These are phyloP conservation scores for Melanostigma gelatinosum DNA, from an alignment of 2,113 vertebrate species.

Conservation along the genomic window DNA sequence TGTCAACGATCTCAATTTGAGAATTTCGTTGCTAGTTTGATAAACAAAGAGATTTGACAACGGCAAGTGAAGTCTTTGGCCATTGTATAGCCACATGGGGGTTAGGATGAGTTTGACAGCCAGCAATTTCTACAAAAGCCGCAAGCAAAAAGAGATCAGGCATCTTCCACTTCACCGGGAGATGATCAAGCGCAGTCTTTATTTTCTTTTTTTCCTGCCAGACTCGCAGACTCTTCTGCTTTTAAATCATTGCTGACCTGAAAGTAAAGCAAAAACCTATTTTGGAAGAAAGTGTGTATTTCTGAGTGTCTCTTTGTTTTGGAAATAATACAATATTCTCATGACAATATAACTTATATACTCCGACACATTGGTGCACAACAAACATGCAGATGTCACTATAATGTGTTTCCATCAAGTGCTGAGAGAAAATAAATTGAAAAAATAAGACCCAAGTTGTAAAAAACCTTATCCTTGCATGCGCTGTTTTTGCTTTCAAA, in stretches of 20 bases:
- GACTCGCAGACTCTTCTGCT: constrained; percentile 5
- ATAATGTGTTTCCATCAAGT: not conserved
- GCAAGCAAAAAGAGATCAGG: constrained; percentile 1
- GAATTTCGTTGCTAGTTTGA: constrained; percentile 1
- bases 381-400: not conserved
- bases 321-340: not conserved
- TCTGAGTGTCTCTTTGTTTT: not conserved
- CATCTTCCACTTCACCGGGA: constrained; percentile 27
- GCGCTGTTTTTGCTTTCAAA: not conserved
- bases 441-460: not conserved
- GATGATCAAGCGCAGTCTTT: constrained; percentile 13
- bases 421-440: not conserved
- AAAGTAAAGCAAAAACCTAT: not conserved
- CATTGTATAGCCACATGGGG: constrained; percentile 9
- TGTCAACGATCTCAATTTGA: constrained; percentile 34
- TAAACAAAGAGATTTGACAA: constrained; percentile 23
- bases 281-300: not conserved
- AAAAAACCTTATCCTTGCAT: not conserved
- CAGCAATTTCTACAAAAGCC: constrained; percentile 15
- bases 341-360: not conserved
- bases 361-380: no score
- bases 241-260: constrained; percentile 12
- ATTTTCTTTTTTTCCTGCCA: not conserved
- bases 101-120: constrained; percentile 19
- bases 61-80: not conserved